phyloP scores from a whole-genome alignment of 2,888 invertebrate genomes.

The Ephialtes manifestator region DNA sequence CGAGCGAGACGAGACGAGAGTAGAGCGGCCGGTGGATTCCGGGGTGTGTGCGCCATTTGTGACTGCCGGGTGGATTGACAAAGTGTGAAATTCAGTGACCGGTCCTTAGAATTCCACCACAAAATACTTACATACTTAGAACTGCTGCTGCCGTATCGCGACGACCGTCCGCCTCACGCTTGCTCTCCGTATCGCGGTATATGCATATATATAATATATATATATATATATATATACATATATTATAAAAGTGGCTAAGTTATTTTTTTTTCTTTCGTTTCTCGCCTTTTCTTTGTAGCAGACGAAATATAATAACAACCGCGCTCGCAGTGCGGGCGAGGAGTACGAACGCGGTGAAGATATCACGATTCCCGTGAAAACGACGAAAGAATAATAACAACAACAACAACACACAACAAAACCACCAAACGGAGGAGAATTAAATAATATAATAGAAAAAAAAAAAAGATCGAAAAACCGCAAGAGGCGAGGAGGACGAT shows the following conservation, averaged over 20 bases:
- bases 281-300: conserved; percentile 33
- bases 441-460: background rate
- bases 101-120: conserved; percentile 49
- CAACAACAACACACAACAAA: no score
- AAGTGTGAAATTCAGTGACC: conserved; percentile 65
- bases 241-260: background rate
- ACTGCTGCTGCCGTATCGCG: conserved; percentile 18
- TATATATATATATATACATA: background rate
- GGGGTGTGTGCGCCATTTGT: conserved; percentile 68
- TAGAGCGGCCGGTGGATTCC: conserved; percentile 60
- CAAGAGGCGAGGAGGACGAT: background rate
- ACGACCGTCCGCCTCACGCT: conserved; percentile 18
- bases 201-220: background rate
- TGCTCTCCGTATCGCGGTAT: conserved; percentile 5
- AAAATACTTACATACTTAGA: background rate
- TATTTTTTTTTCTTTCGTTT: conserved; percentile 24
- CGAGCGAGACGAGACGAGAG: conserved; percentile 28
- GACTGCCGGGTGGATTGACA: conserved; percentile 67
- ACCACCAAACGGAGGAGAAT: background rate
- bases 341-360: conserved; percentile 56
- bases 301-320: conserved; percentile 46
- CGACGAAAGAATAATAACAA: background rate
- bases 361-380: conserved; percentile 19
- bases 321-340: conserved; percentile 59
- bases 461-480: no score